These are phyloP conservation scores for Orthonychiurus folsomi DNA, from an alignment of 2,888 invertebrate genomes.

Conservation along the genomic window DNA sequence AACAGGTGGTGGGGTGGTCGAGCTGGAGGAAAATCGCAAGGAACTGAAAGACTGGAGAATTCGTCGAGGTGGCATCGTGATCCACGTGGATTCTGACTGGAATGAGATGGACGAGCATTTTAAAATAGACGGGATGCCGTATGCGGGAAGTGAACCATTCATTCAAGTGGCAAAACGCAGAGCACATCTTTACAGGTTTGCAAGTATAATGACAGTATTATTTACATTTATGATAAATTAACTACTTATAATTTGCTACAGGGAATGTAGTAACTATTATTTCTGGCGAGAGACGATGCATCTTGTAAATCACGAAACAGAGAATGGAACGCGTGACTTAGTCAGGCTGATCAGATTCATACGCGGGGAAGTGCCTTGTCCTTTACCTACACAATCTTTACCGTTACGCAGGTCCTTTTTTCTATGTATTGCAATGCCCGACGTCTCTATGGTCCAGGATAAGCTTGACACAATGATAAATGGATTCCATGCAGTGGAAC, in stretches of 20 bases:
- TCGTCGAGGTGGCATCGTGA: neutral
- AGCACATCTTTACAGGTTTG: too few species aligned
- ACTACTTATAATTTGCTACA: too few species aligned
- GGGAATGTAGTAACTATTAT: too few species aligned
- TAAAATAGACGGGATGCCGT: neutral
- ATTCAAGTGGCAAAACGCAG: neutral
- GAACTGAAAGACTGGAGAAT: neutral
- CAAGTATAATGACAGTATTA: too few species aligned
- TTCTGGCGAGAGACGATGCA: too few species aligned
- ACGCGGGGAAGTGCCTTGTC: neutral
- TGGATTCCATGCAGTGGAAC: slow-evolving; percentile 3
- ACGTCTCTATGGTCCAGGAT: neutral
- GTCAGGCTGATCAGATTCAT: neutral
- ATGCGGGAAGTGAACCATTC: neutral
- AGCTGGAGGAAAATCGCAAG: neutral
- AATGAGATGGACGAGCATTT: neutral
- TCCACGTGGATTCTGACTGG: neutral
- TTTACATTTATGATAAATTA: too few species aligned
- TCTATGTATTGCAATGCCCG: neutral
- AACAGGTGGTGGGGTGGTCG: slow-evolving; percentile 10
- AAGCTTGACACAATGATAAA: neutral
- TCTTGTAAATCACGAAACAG: too few species aligned
- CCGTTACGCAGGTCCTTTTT: neutral
- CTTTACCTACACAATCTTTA: neutral
- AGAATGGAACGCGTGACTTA: too few species aligned